These are phyloP conservation scores for Mellivora capensis DNA, from an alignment of 2,113 vertebrate species.

Conservation along the genomic window DNA sequence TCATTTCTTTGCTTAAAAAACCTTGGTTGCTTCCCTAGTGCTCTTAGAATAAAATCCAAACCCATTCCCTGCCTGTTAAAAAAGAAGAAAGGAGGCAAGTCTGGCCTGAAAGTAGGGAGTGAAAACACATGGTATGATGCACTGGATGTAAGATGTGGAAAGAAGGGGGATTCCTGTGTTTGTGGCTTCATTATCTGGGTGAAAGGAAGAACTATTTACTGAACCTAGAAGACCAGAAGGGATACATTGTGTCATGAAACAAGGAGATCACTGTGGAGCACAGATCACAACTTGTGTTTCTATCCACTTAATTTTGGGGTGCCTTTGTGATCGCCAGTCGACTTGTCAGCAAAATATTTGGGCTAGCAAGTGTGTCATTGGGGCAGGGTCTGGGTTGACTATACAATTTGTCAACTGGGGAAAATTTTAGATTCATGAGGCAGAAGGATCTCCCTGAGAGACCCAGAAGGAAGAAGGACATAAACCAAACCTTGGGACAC, in stretches of 20 bases:
- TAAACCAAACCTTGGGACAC: neutral
- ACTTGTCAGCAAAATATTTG: neutral
- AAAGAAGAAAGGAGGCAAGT: neutral
- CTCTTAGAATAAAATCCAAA: neutral
- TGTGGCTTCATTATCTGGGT: neutral
- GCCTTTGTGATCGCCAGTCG: neutral
- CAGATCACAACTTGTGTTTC: neutral
- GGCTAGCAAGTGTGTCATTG: neutral
- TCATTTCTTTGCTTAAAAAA: neutral
- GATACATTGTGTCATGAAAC: neutral
- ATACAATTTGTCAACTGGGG: neutral
- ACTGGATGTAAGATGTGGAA: neutral
- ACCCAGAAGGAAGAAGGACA: neutral
- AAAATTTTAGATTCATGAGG: neutral
- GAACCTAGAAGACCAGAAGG: neutral
- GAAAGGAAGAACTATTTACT: neutral
- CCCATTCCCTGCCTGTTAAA: neutral
- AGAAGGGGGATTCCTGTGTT: neutral
- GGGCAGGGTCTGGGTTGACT: neutral
- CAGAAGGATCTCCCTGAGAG: neutral
- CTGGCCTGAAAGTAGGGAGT: neutral
- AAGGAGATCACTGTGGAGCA: neutral
- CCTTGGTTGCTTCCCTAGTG: neutral
- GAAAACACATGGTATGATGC: neutral
- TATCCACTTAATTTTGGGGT: neutral